Evolutionary conservation across 2,888 invertebrate genomes (phyloP).

Genomic region (Tenthredo amoena): DNA sequence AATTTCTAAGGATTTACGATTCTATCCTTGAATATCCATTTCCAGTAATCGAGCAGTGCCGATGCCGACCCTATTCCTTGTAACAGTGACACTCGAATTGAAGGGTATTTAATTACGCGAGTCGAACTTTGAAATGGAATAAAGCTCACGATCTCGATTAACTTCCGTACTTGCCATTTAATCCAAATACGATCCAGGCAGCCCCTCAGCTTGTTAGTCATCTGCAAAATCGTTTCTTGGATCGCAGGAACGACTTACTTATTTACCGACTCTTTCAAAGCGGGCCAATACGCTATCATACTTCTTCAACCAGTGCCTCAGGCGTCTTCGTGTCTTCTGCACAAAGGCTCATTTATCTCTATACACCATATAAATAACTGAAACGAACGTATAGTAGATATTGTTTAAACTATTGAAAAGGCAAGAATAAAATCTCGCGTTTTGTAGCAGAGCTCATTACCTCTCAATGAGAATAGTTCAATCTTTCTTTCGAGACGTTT

Average conservation of each 20-base stretch:
- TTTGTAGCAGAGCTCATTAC: neutral
- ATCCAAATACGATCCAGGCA: neutral
- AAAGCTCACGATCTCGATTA: conserved; percentile 11
- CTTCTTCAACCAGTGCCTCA: conserved; percentile 2
- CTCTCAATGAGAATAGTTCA: neutral
- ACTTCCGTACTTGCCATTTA: neutral
- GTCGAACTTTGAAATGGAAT: conserved; percentile 6
- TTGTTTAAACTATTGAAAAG: neutral
- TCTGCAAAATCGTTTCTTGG: neutral
- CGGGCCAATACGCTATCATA: neutral
- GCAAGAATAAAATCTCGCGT: neutral
- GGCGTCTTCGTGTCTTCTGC: neutral
- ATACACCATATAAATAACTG: neutral
- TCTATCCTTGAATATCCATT: neutral
- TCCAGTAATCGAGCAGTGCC: neutral
- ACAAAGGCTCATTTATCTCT: conserved; percentile 20
- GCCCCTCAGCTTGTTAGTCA: neutral
- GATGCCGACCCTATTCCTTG: neutral
- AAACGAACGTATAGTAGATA: neutral
- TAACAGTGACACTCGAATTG: conserved; percentile 8
- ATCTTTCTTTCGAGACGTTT: neutral
- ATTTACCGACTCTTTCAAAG: neutral
- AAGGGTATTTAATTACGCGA: conserved; percentile 16
- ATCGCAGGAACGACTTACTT: neutral
- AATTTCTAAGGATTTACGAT: neutral